These are phyloP conservation scores for Rhagologus leucostigma DNA, from an alignment of 2,113 vertebrate genomes.

Conservation along the genomic window DNA sequence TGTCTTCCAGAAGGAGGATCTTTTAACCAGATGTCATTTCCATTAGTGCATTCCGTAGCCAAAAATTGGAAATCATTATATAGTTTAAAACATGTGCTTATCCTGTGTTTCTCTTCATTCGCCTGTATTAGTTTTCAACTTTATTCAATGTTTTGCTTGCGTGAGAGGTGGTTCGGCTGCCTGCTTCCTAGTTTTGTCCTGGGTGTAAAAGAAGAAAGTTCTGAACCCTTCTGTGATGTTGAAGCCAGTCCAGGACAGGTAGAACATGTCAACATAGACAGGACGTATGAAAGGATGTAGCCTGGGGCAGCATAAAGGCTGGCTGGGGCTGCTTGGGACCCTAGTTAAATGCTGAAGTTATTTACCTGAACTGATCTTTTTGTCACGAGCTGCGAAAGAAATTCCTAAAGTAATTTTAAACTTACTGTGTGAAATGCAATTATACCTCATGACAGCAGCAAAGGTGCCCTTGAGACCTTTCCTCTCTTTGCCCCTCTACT, in stretches of 20 bases:
- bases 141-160: background rate
- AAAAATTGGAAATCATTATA: background rate
- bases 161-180: background rate
- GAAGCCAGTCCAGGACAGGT: background rate
- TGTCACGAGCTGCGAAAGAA: background rate
- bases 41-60: background rate
- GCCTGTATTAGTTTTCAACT: background rate
- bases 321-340: background rate
- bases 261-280: background rate
- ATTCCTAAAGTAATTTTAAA: background rate
- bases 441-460: background rate
- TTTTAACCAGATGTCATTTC: background rate
- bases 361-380: background rate
- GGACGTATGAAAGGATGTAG: background rate
- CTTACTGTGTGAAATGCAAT: background rate
- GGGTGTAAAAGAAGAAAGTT: background rate
- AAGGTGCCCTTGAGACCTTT: background rate
- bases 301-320: background rate
- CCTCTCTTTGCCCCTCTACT: background rate
- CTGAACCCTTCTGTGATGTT: background rate
- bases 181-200: background rate
- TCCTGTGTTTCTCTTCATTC: background rate
- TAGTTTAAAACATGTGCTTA: background rate
- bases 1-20: background rate
- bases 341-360: background rate